Evolutionary conservation across 2,797 vertebrate species (phyloP).

Genomic region (Syndactyla subalaris): DNA sequence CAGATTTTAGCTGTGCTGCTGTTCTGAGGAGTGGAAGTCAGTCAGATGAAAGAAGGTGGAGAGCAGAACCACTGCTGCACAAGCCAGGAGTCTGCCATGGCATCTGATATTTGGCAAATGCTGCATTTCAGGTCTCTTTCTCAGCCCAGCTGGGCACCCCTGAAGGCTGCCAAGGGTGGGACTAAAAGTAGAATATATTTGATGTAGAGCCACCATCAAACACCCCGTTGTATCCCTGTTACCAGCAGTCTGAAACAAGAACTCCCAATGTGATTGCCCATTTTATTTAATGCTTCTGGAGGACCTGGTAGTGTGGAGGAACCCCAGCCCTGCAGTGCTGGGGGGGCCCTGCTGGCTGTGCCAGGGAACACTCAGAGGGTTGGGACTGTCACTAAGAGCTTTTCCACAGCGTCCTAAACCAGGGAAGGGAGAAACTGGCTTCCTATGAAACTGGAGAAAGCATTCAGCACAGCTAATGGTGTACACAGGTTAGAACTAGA

Average conservation of each 20-base stretch:
- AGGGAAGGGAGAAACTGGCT: background rate
- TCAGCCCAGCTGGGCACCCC: too few relatives aligned
- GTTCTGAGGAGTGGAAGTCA: background rate
- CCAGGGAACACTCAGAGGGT: rapidly evolving
- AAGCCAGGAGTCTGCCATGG: background rate
- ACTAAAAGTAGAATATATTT: background rate
- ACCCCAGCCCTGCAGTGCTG: background rate
- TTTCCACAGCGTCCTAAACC: background rate
- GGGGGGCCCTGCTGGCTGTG: background rate
- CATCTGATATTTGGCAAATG: background rate
- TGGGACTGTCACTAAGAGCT: background rate
- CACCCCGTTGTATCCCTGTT: background rate
- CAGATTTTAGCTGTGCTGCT: background rate
- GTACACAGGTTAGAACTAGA: background rate
- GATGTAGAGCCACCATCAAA: background rate
- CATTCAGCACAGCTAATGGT: background rate
- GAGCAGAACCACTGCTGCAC: background rate
- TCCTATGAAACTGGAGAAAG: background rate
- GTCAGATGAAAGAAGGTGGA: background rate
- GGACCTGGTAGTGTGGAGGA: rapidly evolving
- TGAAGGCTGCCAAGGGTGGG: too few relatives aligned
- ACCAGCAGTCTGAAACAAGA: background rate
- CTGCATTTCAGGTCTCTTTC: background rate
- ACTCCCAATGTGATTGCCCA: background rate
- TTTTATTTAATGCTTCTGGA: background rate